Conservation (phyloP, 2,888 invertebrate species). For the Andrena bucephala region DNA sequence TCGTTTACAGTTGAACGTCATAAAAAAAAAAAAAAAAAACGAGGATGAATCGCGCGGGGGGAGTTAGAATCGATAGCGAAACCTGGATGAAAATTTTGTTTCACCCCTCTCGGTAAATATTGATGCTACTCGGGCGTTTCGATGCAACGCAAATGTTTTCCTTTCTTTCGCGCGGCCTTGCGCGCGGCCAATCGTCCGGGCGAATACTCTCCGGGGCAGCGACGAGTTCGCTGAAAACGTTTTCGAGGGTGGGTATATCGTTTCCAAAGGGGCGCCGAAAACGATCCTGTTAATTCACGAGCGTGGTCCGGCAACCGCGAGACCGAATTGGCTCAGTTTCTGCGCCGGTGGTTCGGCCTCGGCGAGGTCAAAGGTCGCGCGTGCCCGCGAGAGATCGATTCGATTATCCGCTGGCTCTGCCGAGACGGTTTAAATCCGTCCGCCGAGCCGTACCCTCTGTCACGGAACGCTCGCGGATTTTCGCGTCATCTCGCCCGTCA, state of each 20-base stretch:
- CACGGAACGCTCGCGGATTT: slow-evolving; percentile 11
- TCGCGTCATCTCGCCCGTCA: neutral
- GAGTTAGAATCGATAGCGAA: slow-evolving; percentile 32
- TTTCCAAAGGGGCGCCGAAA: neutral
- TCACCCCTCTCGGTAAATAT: slow-evolving; percentile 22
- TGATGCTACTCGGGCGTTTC: slow-evolving; percentile 12
- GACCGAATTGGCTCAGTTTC: slow-evolving; percentile 34
- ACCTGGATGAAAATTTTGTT: slow-evolving; percentile 32
- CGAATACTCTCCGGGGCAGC: neutral
- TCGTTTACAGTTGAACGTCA: too few species aligned
- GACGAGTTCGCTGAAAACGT: neutral
- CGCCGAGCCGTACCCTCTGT: neutral
- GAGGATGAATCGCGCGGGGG: slow-evolving; percentile 3
- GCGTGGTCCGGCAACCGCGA: neutral
- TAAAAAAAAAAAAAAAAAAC: too few species aligned
- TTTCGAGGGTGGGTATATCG: neutral
- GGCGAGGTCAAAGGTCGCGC: slow-evolving; percentile 69
- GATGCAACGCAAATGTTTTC: slow-evolving; percentile 26
- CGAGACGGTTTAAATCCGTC: slow-evolving; percentile 46
- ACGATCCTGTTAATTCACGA: slow-evolving; percentile 8
- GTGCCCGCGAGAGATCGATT: slow-evolving; percentile 65
- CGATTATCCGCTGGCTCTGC: slow-evolving; percentile 55
- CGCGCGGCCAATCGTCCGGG: neutral
- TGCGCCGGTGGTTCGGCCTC: slow-evolving; percentile 6
- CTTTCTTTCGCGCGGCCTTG: neutral